Base-by-base conservation (phyloP, 2,113 vertebrate species). In the Marcusenius ussheri region DNA sequence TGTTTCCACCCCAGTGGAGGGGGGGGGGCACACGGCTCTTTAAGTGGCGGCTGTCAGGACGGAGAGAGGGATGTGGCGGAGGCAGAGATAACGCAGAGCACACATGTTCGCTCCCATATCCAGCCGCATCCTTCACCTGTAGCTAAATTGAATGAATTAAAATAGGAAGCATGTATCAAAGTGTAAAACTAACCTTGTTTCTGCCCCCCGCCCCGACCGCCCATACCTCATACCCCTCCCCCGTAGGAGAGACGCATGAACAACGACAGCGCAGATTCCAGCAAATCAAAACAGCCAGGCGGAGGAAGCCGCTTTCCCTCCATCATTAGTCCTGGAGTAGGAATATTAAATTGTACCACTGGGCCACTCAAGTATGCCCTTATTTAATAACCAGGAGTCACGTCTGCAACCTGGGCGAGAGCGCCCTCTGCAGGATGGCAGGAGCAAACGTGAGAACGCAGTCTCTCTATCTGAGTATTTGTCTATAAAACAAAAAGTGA, bases 131-230 rank as follows among this genome's bases (percentile, higher is more conserved):
- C 80, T 83, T 93, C 92, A 92, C 88, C 91, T 93, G 87, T 88
- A 91, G 90, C 92, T 88, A 89, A 92, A 92, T 90, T 91, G 90
- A 90, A 88, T 88, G 88, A 91, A 92, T 92, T 93, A 91, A 87
- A 91, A 92, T 90, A 88, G 91, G 89, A 90, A 90, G 90, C 91
- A 92, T 92, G 90, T 87, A 92, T 92, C 92, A 92, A 89, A 90
- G 92, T 92, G 90, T 91, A 90, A 90, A 90, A 90, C 89, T 92
- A 92, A 91, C 92, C 90, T 92, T 89, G 92, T 92, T 92, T 92
- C 90, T 89, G 35, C 89, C 89, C 89, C 51, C 70, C 89, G 35
- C 70, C 35, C 27, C 45, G 3, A 70, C n/a, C 27, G 9, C 77
- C 35, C 45, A 39, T 70, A 24, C 46, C 85, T 74, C 87, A 51